Conservation (phyloP, 30 jellyfish, hydroid and myxozoan genomes). For the Aurelia aurita region DNA sequence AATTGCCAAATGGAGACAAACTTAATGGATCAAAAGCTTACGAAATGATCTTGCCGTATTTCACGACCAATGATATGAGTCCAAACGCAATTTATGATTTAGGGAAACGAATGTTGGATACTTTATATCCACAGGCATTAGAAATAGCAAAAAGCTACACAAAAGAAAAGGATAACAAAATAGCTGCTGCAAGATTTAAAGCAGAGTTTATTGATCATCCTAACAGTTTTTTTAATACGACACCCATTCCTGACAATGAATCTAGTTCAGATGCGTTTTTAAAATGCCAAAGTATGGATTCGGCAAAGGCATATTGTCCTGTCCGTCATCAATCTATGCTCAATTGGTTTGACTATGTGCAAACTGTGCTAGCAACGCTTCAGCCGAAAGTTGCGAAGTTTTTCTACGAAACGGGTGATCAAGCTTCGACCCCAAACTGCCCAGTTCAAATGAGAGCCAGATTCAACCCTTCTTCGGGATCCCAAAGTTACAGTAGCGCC, state of each 20-base stretch:
- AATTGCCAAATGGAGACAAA: slow-evolving; percentile 92
- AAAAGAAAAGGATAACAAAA: slow-evolving; percentile 36
- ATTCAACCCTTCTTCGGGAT: slow-evolving; percentile 97
- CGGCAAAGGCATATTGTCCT: slow-evolving; percentile 87
- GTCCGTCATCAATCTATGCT: slow-evolving; percentile 90
- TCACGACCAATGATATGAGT: slow-evolving; percentile 82
- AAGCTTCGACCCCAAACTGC: slow-evolving; percentile 90
- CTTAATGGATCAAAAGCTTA: slow-evolving; percentile 84
- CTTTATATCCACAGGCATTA: slow-evolving; percentile 77
- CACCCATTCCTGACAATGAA: slow-evolving; percentile 90
- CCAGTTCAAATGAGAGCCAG: slow-evolving; percentile 91
- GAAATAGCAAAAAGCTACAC: slow-evolving; percentile 68
- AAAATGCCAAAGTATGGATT: slow-evolving; percentile 79
- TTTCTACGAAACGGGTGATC: slow-evolving; percentile 75
- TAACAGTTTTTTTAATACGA: slow-evolving; percentile 70
- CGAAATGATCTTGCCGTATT: slow-evolving; percentile 88
- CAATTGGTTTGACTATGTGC: slow-evolving; percentile 88
- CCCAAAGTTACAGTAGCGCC: slow-evolving; percentile 89
- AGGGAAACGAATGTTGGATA: slow-evolving; percentile 75
- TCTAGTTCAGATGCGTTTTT: slow-evolving; percentile 77
- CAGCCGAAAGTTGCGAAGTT: slow-evolving; percentile 81
- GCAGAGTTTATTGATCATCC: slow-evolving; percentile 70
- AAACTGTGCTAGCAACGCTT: slow-evolving; percentile 51
- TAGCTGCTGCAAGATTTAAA: slow-evolving; percentile 76
- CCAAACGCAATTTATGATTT: slow-evolving; percentile 73